A percentile compares a stretch with the other conserved stretches of the same genome.
Evolutionary conservation across 2,888 invertebrate genomes (phyloP).

Genomic region (Labia minor): DNA sequence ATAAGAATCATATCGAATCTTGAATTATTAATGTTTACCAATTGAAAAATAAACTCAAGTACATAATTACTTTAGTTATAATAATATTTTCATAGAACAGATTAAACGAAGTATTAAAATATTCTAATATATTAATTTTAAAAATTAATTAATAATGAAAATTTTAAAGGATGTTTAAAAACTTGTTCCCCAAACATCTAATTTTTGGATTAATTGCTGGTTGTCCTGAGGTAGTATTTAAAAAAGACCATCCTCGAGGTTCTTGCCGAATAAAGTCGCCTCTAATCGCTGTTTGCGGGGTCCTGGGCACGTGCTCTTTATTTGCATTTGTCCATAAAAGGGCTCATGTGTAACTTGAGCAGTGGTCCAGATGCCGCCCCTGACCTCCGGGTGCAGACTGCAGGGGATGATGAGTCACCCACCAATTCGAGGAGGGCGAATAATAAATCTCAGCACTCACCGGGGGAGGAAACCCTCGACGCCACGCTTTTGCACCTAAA

Average conservation of each 20-base stretch:
- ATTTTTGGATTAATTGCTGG: too few relatives aligned
- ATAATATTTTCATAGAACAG: too few relatives aligned
- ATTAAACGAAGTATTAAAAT: too few relatives aligned
- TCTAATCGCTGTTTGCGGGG: neutral
- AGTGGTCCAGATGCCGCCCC: neutral
- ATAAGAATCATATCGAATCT: too few relatives aligned
- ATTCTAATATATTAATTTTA: too few relatives aligned
- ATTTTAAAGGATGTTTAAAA: too few relatives aligned
- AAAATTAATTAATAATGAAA: too few relatives aligned
- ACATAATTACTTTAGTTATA: too few relatives aligned
- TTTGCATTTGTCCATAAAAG: neutral
- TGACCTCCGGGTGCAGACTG: constrained; percentile 2
- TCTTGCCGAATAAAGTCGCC: neutral
- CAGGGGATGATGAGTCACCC: constrained; percentile 2
- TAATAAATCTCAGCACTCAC: neutral
- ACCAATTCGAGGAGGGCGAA: neutral
- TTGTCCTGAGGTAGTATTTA: too few relatives aligned
- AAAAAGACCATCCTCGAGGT: neutral
- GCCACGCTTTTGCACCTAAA: neutral
- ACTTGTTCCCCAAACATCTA: too few relatives aligned
- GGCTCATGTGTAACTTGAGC: neutral
- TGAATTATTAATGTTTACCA: too few relatives aligned
- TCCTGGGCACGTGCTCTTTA: neutral
- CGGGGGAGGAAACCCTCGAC: neutral
- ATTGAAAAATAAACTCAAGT: too few relatives aligned